Conservation (phyloP, 37 sponge, comb jelly and placozoan genomes). For the Amphimedon queenslandica region DNA sequence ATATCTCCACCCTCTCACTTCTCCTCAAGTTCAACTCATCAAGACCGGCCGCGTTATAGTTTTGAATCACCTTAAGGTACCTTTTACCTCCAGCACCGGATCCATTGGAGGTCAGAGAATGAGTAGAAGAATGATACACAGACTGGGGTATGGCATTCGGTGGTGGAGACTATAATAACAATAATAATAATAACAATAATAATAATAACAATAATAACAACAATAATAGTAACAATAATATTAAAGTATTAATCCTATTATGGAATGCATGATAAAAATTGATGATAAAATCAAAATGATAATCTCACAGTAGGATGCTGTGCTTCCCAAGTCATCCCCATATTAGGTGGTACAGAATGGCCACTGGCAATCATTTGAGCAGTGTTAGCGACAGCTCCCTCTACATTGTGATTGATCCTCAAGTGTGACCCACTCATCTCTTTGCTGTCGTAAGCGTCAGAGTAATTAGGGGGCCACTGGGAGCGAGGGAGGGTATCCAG, state of each 20-base stretch:
- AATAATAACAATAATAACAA: background rate
- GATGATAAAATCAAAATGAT: no score
- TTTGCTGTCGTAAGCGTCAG: constrained; percentile 50
- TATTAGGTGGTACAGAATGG: background rate
- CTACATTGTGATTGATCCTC: constrained; percentile 52
- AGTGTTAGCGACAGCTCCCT: constrained; percentile 16
- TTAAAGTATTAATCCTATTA: no score
- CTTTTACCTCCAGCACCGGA: background rate
- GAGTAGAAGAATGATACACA: background rate
- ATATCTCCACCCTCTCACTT: constrained; percentile 61
- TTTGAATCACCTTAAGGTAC: constrained; percentile 24
- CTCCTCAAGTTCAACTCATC: constrained; percentile 42
- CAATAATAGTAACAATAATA: no score
- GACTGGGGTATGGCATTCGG: background rate
- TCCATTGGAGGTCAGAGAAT: background rate
- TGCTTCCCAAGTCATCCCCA: background rate
- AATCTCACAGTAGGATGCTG: background rate
- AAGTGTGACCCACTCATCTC: constrained; percentile 23
- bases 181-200: no score
- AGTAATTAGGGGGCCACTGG: constrained; percentile 38
- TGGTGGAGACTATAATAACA: background rate
- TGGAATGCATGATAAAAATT: no score
- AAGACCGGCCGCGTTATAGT: constrained; percentile 13
- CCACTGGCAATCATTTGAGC: constrained; percentile 15
- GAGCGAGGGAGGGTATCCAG: constrained; percentile 51